phyloP scores from a whole-genome alignment of 2,797 vertebrate genomes.

The Tamandua tetradactyla region DNA sequence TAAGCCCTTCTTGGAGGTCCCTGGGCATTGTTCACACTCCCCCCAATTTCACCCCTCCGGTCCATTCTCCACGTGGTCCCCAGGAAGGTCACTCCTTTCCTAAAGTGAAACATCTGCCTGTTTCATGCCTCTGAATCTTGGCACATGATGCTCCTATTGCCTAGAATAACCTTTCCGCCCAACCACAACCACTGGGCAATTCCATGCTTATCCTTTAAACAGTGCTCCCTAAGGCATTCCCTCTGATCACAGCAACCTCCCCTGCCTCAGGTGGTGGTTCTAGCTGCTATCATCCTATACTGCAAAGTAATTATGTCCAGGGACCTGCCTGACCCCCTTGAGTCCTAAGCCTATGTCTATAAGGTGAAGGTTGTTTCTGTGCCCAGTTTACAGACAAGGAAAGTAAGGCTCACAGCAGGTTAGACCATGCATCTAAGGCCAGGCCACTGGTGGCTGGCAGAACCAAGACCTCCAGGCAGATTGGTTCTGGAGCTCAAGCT shows the following conservation, averaged over 20 bases:
- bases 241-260: neutral
- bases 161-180: neutral
- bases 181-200: neutral
- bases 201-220: neutral
- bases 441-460: neutral
- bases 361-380: neutral
- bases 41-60: no score
- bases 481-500: neutral
- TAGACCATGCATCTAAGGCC: neutral
- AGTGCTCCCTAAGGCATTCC: neutral
- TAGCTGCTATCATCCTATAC: neutral
- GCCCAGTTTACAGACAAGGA: neutral
- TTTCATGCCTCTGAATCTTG: neutral
- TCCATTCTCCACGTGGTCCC: neutral
- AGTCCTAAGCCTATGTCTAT: neutral
- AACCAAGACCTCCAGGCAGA: neutral
- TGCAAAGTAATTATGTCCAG: neutral
- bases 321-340: neutral
- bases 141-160: no score
- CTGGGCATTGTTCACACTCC: no score
- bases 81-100: no score
- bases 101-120: neutral
- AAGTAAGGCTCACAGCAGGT: neutral
- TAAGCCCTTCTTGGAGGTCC: no score
- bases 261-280: neutral